Percentiles rank a stretch among this genome's conserved stretches.
These are phyloP conservation scores for Parazoanthus darwini DNA, from an alignment of 92 coral and sea anemone species.

Conservation along the genomic window DNA sequence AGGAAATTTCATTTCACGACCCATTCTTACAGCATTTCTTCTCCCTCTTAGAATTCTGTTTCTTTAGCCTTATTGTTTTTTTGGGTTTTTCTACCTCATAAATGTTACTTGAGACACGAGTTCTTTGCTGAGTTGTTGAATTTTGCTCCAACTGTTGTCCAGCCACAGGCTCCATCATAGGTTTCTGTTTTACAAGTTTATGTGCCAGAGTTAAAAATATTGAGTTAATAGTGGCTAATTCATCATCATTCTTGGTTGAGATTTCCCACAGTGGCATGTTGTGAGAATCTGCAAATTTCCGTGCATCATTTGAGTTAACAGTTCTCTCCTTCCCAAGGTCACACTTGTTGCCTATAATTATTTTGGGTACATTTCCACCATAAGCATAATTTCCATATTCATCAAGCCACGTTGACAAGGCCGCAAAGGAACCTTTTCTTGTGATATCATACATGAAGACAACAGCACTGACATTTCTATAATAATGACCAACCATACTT, in stretches of 20 bases:
- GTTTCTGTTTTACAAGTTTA: slow-evolving; percentile 74
- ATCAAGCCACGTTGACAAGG: slow-evolving; percentile 74
- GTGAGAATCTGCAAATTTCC: slow-evolving; percentile 88
- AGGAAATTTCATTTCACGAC: not conserved
- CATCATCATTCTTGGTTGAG: slow-evolving; percentile 91
- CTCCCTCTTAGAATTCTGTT: slow-evolving; percentile 31
- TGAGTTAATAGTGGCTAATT: slow-evolving; percentile 77
- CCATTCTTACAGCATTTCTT: slow-evolving; percentile 70
- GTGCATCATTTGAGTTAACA: slow-evolving; percentile 88
- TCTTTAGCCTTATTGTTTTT: slow-evolving; percentile 60
- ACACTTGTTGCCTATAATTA: slow-evolving; percentile 94
- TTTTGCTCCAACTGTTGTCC: slow-evolving; percentile 5
- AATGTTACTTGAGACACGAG: slow-evolving; percentile 7
- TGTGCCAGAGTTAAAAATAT: slow-evolving; percentile 87
- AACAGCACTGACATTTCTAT: slow-evolving; percentile 95
- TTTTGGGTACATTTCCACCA: slow-evolving; percentile 75
- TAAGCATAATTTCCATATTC: slow-evolving; percentile 89
- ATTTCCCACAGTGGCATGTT: slow-evolving; percentile 95
- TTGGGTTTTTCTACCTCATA: slow-evolving; percentile 36
- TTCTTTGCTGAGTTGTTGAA: slow-evolving; percentile 20
- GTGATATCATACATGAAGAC: slow-evolving; percentile 96
- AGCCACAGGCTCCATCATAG: slow-evolving; percentile 64
- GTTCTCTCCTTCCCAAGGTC: slow-evolving; percentile 78
- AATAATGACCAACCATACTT: slow-evolving; percentile 96
- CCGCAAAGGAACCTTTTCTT: slow-evolving; percentile 81